A percentile compares a stretch with the other conserved stretches of the same genome.
Conservation (phyloP, 2,113 vertebrate species). For the Labeo catla region DNA sequence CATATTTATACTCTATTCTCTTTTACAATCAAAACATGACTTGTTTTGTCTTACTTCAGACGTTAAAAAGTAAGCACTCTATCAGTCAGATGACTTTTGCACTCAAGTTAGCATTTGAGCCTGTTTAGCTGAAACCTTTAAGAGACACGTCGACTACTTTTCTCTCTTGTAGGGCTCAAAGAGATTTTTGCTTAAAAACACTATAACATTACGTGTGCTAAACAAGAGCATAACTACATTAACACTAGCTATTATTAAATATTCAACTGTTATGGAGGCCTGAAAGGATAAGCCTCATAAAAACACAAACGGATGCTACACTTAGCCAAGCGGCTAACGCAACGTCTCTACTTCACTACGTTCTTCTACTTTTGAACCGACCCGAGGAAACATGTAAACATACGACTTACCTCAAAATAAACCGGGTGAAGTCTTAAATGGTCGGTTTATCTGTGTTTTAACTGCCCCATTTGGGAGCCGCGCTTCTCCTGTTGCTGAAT, state of each 20-base stretch:
- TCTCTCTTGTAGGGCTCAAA: background rate
- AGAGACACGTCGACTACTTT: slow-evolving; percentile 29
- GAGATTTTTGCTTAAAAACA: too few relatives aligned
- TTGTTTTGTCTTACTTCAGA: background rate
- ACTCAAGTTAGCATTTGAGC: slow-evolving; percentile 32
- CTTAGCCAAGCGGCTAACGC: slow-evolving; percentile 34
- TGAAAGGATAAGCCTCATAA: slow-evolving; percentile 1
- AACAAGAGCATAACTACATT: background rate
- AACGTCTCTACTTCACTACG: slow-evolving; percentile 15
- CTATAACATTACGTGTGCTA: background rate
- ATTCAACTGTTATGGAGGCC: background rate
- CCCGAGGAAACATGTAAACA: background rate
- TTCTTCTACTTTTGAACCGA: background rate
- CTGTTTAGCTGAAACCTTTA: slow-evolving; percentile 28
- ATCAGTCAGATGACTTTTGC: slow-evolving; percentile 12
- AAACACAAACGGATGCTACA: slow-evolving; percentile 41
- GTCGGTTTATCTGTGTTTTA: slow-evolving; percentile 53
- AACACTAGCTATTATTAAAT: too few relatives aligned
- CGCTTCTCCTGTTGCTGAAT: slow-evolving; percentile 49
- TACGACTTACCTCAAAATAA: slow-evolving; percentile 53
- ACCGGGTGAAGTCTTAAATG: slow-evolving; percentile 20
- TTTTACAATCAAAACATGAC: background rate
- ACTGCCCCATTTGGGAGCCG: slow-evolving; percentile 55
- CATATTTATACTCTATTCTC: background rate
- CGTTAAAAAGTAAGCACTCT: background rate